These are phyloP conservation scores for Palythoa heliodiscus DNA, from an alignment of 92 coral and sea anemone species.

Conservation along the genomic window DNA sequence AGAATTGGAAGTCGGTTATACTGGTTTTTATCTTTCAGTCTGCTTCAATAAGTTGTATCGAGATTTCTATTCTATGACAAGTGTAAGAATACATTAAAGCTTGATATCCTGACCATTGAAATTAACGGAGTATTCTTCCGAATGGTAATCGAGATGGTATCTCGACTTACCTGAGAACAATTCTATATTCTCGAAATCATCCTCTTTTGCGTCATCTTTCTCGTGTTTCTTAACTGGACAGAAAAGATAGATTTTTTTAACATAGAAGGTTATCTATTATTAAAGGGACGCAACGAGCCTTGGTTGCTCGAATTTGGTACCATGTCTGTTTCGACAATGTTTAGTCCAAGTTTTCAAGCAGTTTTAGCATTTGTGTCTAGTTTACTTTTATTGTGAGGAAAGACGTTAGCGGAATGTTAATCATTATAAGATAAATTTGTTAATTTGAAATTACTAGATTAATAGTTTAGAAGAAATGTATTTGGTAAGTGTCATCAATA, in stretches of 20 bases:
- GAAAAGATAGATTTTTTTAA: constrained; percentile 1
- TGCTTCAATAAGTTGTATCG: not conserved
- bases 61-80: not conserved
- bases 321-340: not conserved
- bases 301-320: not conserved
- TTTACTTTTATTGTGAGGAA: not conserved
- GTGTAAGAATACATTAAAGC: constrained; percentile 39
- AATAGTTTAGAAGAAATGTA: not conserved
- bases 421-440: not conserved
- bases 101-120: constrained; percentile 17
- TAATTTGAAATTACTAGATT: constrained; percentile 11
- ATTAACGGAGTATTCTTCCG: not conserved
- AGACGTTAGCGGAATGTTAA: not conserved
- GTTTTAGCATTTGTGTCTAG: not conserved
- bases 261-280: constrained; percentile 19
- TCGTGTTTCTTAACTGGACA: constrained; percentile 15
- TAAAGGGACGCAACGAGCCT: constrained; percentile 1
- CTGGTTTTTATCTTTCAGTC: not conserved
- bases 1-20: not conserved
- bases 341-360: not conserved
- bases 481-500: constrained; percentile 14
- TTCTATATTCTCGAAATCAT: constrained; percentile 22
- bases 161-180: constrained; percentile 21
- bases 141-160: not conserved
- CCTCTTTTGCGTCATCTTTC: not conserved